Percentiles rank a stretch among this genome's conserved stretches.
phyloP scores from a whole-genome alignment of 2,113 vertebrate genomes.

The Sakesphorus luctuosus region DNA sequence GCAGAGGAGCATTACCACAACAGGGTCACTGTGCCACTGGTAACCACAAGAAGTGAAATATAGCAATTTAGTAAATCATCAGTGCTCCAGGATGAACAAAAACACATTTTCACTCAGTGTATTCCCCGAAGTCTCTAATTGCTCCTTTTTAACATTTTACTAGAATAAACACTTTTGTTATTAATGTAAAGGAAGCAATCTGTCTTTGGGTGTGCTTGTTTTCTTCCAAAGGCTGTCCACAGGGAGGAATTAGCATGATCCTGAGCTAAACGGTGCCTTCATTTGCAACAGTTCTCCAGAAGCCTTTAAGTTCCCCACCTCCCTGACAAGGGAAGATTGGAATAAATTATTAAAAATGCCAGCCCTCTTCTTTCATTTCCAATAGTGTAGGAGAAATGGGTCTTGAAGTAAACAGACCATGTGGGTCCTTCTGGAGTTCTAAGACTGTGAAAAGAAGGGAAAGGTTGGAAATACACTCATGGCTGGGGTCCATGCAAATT shows the following conservation, averaged over 20 bases:
- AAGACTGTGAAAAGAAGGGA: neutral
- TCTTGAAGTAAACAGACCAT: neutral
- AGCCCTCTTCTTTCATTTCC: neutral
- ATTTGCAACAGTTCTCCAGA: slow-evolving; percentile 11
- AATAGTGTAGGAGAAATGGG: neutral
- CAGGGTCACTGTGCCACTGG: neutral
- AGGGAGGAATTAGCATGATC: slow-evolving; percentile 31
- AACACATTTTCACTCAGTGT: neutral
- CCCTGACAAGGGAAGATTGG: neutral
- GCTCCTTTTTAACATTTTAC: slow-evolving; percentile 1
- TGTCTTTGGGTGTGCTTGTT: neutral
- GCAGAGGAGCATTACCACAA: neutral
- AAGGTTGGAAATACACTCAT: neutral
- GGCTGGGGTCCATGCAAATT: neutral
- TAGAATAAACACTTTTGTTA: slow-evolving; percentile 42
- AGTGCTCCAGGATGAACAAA: slow-evolving; percentile 16
- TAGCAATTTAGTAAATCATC: neutral
- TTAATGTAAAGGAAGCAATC: slow-evolving; percentile 46
- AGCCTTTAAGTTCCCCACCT: neutral
- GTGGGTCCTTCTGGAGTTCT: neutral
- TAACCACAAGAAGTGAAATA: slow-evolving; percentile 11
- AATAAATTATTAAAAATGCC: slow-evolving; percentile 21
- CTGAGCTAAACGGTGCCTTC: neutral
- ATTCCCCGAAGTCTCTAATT: slow-evolving; percentile 46
- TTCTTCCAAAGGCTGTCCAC: neutral